Base-by-base conservation (phyloP, 2,888 invertebrate species). In the Rotaria sp. region DNA sequence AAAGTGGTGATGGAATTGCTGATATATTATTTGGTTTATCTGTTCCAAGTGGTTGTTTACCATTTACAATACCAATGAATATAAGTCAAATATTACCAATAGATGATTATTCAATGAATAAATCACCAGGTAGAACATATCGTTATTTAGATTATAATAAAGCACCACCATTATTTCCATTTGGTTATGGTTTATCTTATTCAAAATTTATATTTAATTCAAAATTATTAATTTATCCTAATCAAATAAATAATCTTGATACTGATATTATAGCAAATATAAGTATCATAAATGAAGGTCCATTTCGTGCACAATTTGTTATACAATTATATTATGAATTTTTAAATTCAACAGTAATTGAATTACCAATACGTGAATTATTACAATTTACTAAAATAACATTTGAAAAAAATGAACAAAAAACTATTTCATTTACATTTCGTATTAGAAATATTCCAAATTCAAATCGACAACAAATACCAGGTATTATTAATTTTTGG, bases 121-220 rank as follows among this genome's bases (percentile, higher is more conserved):
- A 80, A 80, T 80, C 80, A 45, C 80, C 80, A 4, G 80, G 80
- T 7, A 24, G 80, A 80, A 80, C 80, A 15, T 80, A 80, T 45
- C 80, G 80, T 26, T 80, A 80, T 45, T 80, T 80, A 45, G 45
- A 45, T 45, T 80, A 80, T 45, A 15, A 24, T 11, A 80, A 80
- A 80, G 80, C 80, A 45, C 41, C 80, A n/a, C 88, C 88, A 59
- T 45, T 85, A 41, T 85, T 67, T 45, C 67, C 59, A 74, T 85
- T 85, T 84, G 88, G 88, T 48, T 88, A 87, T 48, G 88, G 88
- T 57, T 87, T 88, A 35, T 88, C 88, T n/a, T 88, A 88, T 86
- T 80, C 88, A 18, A 85, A 67, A 57, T 88, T 88, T 84, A 48
- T 55, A 13, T 88, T 35, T 18, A 11, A 41, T 45, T 80, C 80